phyloP scores from a whole-genome alignment of 2,113 vertebrate species.

The Plectropomus leopardus region DNA sequence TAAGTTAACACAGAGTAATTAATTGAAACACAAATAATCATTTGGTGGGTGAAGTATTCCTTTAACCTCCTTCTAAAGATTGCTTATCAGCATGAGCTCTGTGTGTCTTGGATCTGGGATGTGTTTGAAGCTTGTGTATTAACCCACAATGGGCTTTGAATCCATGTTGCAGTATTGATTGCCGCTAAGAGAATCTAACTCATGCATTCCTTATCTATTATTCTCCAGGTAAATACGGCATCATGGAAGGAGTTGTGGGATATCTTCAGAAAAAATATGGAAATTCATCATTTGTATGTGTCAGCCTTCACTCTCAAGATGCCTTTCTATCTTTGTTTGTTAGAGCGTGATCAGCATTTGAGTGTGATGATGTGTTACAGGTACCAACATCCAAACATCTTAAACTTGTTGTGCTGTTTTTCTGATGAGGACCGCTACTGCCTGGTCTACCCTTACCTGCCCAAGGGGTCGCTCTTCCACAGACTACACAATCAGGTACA shows the following conservation, averaged over 20 bases:
- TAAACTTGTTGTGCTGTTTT: conserved; percentile 81
- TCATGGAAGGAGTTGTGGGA: conserved; percentile 83
- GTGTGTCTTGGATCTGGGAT: no score
- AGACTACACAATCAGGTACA: conserved; percentile 78
- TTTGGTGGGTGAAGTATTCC: no score
- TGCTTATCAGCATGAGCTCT: no score
- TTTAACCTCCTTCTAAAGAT: no score
- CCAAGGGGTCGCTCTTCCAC: conserved; percentile 82
- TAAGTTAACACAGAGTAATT: no score
- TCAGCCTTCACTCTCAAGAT: not conserved
- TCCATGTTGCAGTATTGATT: not conserved
- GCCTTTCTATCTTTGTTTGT: not conserved
- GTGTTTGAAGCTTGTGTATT: no score
- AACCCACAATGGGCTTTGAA: not conserved
- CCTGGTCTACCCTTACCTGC: conserved; percentile 84
- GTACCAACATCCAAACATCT: conserved; percentile 82
- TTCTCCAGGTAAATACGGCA: conserved; percentile 54
- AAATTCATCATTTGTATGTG: conserved; percentile 85
- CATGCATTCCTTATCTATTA: not conserved
- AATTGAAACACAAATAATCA: no score
- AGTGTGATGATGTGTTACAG: conserved; percentile 34
- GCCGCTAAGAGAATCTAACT: not conserved
- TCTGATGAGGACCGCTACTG: conserved; percentile 77
- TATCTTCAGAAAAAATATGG: conserved; percentile 83
- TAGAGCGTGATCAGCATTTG: not conserved